Evolutionary conservation across 2,888 invertebrate genomes (phyloP).

Genomic region (Stenoptilia bipunctidactyla): DNA sequence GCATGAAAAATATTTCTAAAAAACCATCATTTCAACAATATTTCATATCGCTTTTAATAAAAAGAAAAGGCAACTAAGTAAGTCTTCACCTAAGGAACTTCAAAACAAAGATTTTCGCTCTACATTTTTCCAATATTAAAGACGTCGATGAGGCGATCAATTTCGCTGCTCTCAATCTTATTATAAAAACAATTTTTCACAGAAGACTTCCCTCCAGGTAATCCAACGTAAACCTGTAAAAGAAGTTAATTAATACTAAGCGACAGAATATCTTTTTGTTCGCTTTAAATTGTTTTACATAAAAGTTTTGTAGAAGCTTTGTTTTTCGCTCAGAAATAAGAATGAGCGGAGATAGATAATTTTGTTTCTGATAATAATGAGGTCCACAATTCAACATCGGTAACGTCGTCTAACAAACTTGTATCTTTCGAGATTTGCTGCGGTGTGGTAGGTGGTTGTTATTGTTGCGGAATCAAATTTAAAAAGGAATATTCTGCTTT

Average conservation of each 20-base stretch:
- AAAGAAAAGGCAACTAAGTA: too few species aligned
- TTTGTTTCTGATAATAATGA: conserved; percentile 16
- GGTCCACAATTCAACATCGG: conserved; percentile 12
- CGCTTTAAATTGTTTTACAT: not conserved
- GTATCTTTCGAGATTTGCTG: conserved; percentile 7
- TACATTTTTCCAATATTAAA: not conserved
- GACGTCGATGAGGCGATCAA: not conserved
- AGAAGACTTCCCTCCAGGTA: not conserved
- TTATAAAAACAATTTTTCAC: conserved; percentile 1
- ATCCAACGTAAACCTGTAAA: not conserved
- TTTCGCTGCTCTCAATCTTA: not conserved
- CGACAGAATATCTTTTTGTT: not conserved
- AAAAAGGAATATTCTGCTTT: too few species aligned
- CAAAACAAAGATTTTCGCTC: not conserved
- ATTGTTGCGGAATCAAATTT: too few species aligned
- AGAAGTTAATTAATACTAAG: not conserved
- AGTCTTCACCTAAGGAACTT: not conserved
- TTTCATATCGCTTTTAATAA: too few species aligned
- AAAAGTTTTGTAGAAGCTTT: not conserved
- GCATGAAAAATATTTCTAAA: too few species aligned
- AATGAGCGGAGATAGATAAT: conserved; percentile 13
- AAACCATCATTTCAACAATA: too few species aligned
- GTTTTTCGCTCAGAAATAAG: conserved; percentile 2
- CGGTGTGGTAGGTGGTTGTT: conserved; percentile 1
- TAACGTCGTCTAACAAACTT: conserved; percentile 10